phyloP scores from a whole-genome alignment of 1,140 invertebrate genomes.

The Nephila pilipes region DNA sequence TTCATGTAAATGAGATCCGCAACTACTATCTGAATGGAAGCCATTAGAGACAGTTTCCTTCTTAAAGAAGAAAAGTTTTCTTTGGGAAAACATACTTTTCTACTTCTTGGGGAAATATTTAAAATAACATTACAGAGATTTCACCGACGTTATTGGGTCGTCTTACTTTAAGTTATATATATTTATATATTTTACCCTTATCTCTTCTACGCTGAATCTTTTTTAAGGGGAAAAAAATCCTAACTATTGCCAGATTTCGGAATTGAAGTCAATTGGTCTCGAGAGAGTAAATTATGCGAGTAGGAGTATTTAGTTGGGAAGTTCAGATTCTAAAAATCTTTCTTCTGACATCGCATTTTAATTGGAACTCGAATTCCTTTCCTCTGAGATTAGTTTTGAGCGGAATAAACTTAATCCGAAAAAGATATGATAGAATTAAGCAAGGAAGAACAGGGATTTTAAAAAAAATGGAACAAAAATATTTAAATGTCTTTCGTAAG shows the following conservation, averaged over 20 bases:
- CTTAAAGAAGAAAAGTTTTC: not conserved
- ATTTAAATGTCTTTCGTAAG: not conserved
- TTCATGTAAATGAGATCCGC: conserved; percentile 2
- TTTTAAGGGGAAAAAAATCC: not conserved
- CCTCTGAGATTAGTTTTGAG: not conserved
- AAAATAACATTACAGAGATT: conserved; percentile 22
- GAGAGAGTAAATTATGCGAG: not conserved
- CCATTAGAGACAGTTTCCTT: not conserved
- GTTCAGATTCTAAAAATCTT: not conserved
- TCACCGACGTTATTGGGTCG: not conserved
- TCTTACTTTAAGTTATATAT: not conserved
- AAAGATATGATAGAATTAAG: not conserved
- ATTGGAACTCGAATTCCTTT: not conserved
- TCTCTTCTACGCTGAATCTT: not conserved
- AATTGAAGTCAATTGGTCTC: conserved; percentile 15
- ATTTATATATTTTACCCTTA: conserved; percentile 27
- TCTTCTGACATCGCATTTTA: not conserved
- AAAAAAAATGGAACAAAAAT: not conserved
- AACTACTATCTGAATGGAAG: not conserved
- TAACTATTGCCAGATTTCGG: conserved; percentile 11
- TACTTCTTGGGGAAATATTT: conserved; percentile 17
- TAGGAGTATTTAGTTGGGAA: not conserved
- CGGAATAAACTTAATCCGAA: not conserved
- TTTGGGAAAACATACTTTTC: not conserved
- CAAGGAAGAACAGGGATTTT: not conserved